phyloP scores from a whole-genome alignment of 2,113 vertebrate genomes.

The Toxotes jaculatrix region DNA sequence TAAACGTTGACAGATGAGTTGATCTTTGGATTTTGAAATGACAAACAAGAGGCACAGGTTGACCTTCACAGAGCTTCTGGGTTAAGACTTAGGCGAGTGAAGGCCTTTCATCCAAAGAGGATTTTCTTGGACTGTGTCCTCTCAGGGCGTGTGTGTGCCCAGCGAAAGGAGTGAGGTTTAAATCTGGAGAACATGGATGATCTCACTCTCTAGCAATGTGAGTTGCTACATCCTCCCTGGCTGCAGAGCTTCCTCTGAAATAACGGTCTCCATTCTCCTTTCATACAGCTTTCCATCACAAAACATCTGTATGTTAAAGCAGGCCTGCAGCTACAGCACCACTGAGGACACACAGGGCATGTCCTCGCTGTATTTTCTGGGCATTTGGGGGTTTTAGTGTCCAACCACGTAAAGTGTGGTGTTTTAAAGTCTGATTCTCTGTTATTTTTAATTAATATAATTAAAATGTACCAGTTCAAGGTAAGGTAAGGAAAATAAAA shows the following conservation, averaged over 20 bases:
- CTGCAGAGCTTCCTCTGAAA: conserved; percentile 58
- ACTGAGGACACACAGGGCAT: background rate
- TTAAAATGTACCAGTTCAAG: background rate
- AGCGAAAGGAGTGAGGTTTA: conserved; percentile 22
- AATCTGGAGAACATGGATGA: conserved; percentile 65
- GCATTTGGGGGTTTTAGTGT: background rate
- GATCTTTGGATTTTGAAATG: conserved; percentile 25
- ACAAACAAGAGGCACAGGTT: background rate
- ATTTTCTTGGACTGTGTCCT: conserved; percentile 17
- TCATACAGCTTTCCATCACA: conserved; percentile 28
- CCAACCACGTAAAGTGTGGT: background rate
- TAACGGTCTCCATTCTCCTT: conserved; percentile 50
- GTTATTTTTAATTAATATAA: background rate
- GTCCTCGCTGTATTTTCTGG: background rate
- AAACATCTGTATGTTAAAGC: conserved; percentile 12
- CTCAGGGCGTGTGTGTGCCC: conserved; percentile 21
- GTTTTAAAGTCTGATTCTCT: background rate
- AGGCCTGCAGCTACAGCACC: background rate
- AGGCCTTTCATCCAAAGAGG: conserved; percentile 27
- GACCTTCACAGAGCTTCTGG: background rate
- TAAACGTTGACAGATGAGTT: conserved; percentile 14
- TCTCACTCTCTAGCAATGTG: conserved; percentile 69
- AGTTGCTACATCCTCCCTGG: conserved; percentile 62
- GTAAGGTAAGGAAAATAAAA: too few relatives aligned
- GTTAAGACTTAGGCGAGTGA: background rate